Base-by-base conservation (phyloP, 2,113 vertebrate species). In the Elaphurus davidianus region DNA sequence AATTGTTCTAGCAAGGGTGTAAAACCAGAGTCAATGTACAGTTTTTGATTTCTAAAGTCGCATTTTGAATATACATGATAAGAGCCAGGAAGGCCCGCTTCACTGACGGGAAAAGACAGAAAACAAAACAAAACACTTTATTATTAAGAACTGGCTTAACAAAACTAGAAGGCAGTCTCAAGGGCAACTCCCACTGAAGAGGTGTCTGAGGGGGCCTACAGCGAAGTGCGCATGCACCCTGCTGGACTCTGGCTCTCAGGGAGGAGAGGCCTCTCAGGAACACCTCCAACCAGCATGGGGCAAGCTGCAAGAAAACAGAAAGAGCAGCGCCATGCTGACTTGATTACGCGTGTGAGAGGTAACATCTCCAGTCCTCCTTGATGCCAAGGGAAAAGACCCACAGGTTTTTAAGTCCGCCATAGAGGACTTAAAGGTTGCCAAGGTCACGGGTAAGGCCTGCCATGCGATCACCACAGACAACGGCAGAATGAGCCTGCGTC, bases 121-220 rank as follows among this genome's bases (percentile, higher is more conserved):
- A 86, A 85, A 87, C 47, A 78, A 81, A 78, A 86, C 2, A 43
- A 36, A 93, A 76, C 25, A 74, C 17, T 98, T 90, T 54, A 81
- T 81, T 81, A 84, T 52, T 16, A 90, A 90, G 40, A 90, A 93
- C 25, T 50, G 33, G 52, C 15, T 33, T 52, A 87, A 57, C 1
- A 90, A 92, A 52, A 84, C 43, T 47, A 36, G 57, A 82, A 67
- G 33, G 47, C 90, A 87, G 23, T 55, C 17, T 36, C 47, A 36
- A 59, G 55, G 52, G 30, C 89, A 95, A 91, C 11, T 78, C 27
- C 27, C 36, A 78, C 13, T 54, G 16, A 19, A 95, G 45, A 50
- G 11, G 59, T 0, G 76, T 81, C 19, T 40, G 40, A 94, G 21
- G 50, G 55, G 33, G 5, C 36, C 45, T 50, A 85, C 74, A 90